Percentiles rank a stretch among this genome's conserved stretches.
Conservation (phyloP, 2,797 vertebrate species). For the Gymnothorax reevesii region DNA sequence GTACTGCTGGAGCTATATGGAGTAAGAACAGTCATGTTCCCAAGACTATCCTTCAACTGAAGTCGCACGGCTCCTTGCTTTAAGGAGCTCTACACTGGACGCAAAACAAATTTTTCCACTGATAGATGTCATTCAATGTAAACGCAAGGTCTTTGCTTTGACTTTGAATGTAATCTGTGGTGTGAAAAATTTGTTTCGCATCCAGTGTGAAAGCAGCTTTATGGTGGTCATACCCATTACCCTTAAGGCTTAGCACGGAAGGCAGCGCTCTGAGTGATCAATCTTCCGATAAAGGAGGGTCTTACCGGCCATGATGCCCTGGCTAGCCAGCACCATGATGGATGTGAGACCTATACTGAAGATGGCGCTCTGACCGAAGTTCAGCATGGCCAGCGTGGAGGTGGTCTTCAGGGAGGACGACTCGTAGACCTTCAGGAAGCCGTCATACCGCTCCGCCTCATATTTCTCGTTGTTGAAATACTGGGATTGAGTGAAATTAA, state of each 20-base stretch:
- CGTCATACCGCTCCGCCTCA: constrained; percentile 90
- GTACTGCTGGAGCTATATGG: background rate
- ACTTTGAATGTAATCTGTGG: no score
- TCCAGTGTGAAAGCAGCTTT: no score
- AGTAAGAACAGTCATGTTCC: background rate
- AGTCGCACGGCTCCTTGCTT: background rate
- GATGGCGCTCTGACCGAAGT: constrained; percentile 93
- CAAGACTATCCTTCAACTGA: background rate
- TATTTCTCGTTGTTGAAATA: constrained; percentile 99
- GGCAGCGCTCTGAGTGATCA: background rate
- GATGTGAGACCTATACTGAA: constrained; percentile 89
- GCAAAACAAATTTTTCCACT: no score
- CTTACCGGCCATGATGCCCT: constrained; percentile 90
- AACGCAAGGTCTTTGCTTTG: no score
- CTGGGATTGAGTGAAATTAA: constrained; percentile 62
- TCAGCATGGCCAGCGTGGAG: constrained; percentile 89
- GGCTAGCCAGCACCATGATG: constrained; percentile 94
- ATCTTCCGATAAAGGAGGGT: background rate
- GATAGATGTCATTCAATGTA: no score
- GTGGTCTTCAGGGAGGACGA: constrained; percentile 93
- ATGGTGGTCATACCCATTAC: background rate
- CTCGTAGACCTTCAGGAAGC: constrained; percentile 89
- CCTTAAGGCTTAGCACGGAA: background rate
- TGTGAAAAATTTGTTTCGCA: no score
- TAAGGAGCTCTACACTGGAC: background rate